These are phyloP conservation scores for Herpetotheres cachinnans DNA, from an alignment of 2,113 vertebrate species.

Conservation along the genomic window DNA sequence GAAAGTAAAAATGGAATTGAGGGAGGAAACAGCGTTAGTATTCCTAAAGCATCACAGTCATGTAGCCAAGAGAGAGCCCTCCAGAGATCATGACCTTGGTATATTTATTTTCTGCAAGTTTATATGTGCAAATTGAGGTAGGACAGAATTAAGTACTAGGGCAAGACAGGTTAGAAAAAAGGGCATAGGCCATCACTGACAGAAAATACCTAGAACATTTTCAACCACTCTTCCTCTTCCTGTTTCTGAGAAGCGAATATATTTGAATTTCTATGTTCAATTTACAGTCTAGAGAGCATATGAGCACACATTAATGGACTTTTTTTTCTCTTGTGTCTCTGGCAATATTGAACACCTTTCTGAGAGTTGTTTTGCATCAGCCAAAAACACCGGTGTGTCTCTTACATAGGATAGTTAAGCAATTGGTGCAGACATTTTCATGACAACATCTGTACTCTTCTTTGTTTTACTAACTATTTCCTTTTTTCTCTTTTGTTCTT, in stretches of 20 bases:
- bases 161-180: not conserved
- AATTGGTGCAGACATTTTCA: not conserved
- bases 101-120: constrained; percentile 32
- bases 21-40: not conserved
- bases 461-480: not conserved
- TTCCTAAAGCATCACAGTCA: not conserved
- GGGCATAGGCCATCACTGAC: not conserved
- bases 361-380: not conserved
- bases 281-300: not conserved
- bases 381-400: not conserved
- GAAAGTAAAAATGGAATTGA: not conserved
- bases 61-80: not conserved
- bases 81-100: not conserved
- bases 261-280: not conserved
- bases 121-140: not conserved
- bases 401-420: not conserved
- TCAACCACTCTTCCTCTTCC: not conserved
- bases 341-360: not conserved
- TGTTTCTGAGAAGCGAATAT: not conserved
- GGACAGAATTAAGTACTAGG: not conserved
- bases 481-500: not conserved
- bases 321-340: not conserved
- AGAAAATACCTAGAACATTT: not conserved
- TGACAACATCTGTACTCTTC: not conserved
- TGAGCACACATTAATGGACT: not conserved